phyloP scores from a whole-genome alignment of 2,113 vertebrate species.

The Vidua chalybeata region DNA sequence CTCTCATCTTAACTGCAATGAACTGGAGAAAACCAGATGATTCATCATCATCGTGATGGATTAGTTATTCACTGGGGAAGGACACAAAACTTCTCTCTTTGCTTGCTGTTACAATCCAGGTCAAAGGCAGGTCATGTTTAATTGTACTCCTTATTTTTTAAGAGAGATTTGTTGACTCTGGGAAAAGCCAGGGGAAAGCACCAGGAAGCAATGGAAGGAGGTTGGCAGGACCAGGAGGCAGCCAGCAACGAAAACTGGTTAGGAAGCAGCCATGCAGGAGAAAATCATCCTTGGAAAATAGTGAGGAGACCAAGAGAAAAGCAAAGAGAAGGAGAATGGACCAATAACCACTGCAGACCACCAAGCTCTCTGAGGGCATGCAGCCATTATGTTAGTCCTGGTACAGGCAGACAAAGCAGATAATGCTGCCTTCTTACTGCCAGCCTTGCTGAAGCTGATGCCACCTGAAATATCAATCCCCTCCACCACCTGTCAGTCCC shows the following conservation, averaged over 20 bases:
- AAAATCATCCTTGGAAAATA: background rate
- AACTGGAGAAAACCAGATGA: background rate
- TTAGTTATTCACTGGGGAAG: background rate
- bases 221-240: background rate
- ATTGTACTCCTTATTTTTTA: background rate
- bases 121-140: background rate
- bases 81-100: background rate
- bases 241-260: background rate
- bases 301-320: background rate
- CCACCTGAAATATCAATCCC: background rate
- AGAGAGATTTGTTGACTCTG: background rate
- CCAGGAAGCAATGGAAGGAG: background rate
- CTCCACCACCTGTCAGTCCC: background rate
- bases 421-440: background rate
- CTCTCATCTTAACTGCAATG: background rate
- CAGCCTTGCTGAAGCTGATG: background rate
- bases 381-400: background rate
- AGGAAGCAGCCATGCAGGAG: background rate
- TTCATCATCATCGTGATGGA: background rate
- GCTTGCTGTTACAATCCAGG: background rate
- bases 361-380: background rate
- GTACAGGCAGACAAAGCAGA: background rate
- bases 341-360: background rate
- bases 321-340: background rate
- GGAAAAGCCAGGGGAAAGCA: background rate